Base-by-base conservation (phyloP, 2,797 vertebrate genomes). In the Poeciliopsis infans region DNA sequence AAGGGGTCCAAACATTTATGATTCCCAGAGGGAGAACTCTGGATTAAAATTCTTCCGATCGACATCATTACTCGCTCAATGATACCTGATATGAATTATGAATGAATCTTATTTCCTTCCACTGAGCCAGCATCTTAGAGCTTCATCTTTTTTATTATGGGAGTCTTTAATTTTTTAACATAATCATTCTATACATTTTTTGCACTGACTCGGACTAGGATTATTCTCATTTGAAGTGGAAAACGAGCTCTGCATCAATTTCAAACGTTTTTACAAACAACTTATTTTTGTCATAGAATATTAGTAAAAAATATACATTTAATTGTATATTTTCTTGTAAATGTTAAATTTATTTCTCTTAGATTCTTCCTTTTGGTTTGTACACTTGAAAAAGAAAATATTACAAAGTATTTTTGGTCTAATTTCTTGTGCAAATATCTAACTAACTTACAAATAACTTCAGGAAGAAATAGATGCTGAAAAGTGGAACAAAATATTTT, bases 31-130 rank as follows among this genome's bases (percentile, higher is more conserved):
- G 51, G 73, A 69, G 15, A 31, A 28, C 25, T 41, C 36, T 70
- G 47, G 64, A 66, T 75, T 69, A 23, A 43, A 12, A 31, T 71
- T 72, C 51, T 61, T 71, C 25, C 43, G 25, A 64, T 64, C 57
- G 25, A 43, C 20, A 18, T 75, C 28, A 80, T 41, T 59, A 75
- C 51, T 31, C 6, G 36, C 64, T 25, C 64, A 68, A 5, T 68
- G 36, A 68, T 41, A 41, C 57, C 39, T 45, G 15, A 23, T 41
- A 74, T 79, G 36, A 79, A 66, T 68, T 68, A 45, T 68, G 15
- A 57, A 74, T 66, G 28, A 59, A 68, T 16, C 51, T 74, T 74
- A 74, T 55, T 79, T 55, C 78, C 72, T 74, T 31, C 64, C 64
- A 2, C 59, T 53, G 49, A 74, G 64, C 6, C 57, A 64, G 28